These are phyloP conservation scores for Exephanes ischioxanthus DNA, from an alignment of 2,888 invertebrate genomes.

Conservation along the genomic window DNA sequence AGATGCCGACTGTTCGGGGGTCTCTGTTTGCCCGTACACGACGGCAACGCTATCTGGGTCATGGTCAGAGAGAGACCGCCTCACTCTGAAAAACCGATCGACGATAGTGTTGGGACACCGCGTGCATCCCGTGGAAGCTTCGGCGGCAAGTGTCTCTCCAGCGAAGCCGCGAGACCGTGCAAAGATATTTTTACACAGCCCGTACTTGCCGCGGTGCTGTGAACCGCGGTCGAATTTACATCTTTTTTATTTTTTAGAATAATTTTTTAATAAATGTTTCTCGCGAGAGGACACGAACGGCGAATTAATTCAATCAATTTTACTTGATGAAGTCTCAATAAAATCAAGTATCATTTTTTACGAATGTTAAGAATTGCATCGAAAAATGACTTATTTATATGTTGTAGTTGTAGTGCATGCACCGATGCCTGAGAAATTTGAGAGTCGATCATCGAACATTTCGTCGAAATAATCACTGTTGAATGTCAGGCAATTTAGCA, in stretches of 20 bases:
- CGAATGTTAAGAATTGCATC: too few relatives aligned
- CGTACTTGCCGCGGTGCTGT: conserved; percentile 34
- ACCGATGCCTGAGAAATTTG: too few relatives aligned
- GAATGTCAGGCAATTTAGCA: too few relatives aligned
- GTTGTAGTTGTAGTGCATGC: too few relatives aligned
- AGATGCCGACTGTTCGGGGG: conserved; percentile 15
- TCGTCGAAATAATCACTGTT: too few relatives aligned
- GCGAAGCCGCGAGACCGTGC: conserved; percentile 6
- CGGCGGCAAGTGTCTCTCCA: conserved; percentile 48
- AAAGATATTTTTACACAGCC: conserved; percentile 33
- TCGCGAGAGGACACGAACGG: too few relatives aligned
- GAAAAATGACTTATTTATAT: too few relatives aligned
- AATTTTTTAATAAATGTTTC: too few relatives aligned
- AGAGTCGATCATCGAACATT: too few relatives aligned
- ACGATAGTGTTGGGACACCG: conserved; percentile 48
- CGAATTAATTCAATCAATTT: too few relatives aligned
- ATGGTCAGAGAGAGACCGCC: conserved; percentile 60
- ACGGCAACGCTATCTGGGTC: conserved; percentile 55
- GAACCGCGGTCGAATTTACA: conserved; percentile 26
- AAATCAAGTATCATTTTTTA: too few relatives aligned
- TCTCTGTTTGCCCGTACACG: conserved; percentile 13
- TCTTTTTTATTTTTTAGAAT: conserved; percentile 4
- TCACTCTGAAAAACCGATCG: conserved; percentile 47
- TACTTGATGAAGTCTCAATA: too few relatives aligned
- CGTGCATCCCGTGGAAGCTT: conserved; percentile 53